Evolutionary conservation across 2,888 invertebrate species (phyloP).

Genomic region (Drosophila neonasuta): DNA sequence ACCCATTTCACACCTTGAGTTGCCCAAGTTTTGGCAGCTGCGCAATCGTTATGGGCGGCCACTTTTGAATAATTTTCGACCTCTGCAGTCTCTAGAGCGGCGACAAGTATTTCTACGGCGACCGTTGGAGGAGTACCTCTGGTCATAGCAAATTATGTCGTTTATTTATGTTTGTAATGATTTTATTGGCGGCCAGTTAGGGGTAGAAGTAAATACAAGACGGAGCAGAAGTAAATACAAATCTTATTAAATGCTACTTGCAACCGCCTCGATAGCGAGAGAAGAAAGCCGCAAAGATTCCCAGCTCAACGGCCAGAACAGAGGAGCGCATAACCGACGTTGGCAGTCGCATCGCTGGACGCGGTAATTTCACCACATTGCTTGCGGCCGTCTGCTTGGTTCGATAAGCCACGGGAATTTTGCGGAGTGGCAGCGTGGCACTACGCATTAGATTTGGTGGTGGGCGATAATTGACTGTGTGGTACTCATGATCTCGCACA

Average conservation of each 20-base stretch:
- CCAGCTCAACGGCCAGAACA: slow-evolving; percentile 50
- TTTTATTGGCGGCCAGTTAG: slow-evolving; percentile 31
- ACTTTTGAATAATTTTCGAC: slow-evolving; percentile 70
- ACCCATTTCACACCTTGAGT: slow-evolving; percentile 80
- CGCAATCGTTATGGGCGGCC: slow-evolving; percentile 50
- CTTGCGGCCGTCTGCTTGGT: slow-evolving; percentile 10
- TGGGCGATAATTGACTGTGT: slow-evolving; percentile 42
- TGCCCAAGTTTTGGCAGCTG: slow-evolving; percentile 76
- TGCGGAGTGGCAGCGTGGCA: background rate
- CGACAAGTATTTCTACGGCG: slow-evolving; percentile 73
- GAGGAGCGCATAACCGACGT: slow-evolving; percentile 37
- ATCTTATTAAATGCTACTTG: slow-evolving; percentile 21
- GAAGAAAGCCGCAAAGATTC: slow-evolving; percentile 51
- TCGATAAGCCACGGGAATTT: slow-evolving; percentile 9
- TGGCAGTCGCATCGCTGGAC: slow-evolving; percentile 26
- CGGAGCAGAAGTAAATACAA: slow-evolving; percentile 5
- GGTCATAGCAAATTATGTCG: slow-evolving; percentile 31
- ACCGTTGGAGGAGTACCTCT: slow-evolving; percentile 78
- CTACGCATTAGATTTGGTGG: slow-evolving; percentile 18
- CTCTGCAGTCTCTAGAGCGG: slow-evolving; percentile 63
- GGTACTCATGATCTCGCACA: slow-evolving; percentile 61
- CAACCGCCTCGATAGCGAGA: slow-evolving; percentile 27
- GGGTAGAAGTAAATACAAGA: background rate
- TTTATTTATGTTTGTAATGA: slow-evolving; percentile 1
- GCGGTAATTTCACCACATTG: slow-evolving; percentile 9